Base-by-base conservation (phyloP, 2,888 invertebrate genomes). In the Diarsia brunnea region DNA sequence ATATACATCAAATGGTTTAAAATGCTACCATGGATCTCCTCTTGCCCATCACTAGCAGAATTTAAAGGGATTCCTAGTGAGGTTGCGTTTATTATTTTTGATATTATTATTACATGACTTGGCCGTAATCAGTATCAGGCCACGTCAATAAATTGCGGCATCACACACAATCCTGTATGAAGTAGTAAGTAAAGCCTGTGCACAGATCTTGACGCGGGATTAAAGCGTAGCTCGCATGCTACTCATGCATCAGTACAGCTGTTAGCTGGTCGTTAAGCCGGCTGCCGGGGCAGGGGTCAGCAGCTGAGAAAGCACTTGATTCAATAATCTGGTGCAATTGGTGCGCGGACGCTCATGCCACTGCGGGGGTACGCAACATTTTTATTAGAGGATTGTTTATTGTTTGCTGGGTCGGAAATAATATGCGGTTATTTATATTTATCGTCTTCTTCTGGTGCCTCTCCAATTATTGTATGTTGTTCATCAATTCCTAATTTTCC, bases 301-400 rank as follows among this genome's bases (percentile, higher is more conserved):
- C 95, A 95, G 96, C 95, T 95, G 90, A 93, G 94, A 95, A 94
- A 95, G 94, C 90, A 90, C 93, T 93, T 94, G 93, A 95, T 95
- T 95, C 93, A 92, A 94, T 95, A 95, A 95, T 95, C 94, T 94
- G 90, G 90, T 86, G 89, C 94, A 94, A 94, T 95, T 94, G 94
- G 87, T 90, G 89, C 91, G 90, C 90, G 88, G 87, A 85, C 78
- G 89, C 75, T 79, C 78, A 81, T 87, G 64, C 76, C 79, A 73
- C 43, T 21, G 69, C n/a, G 87, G 73, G 73, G 67, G 75, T 47
- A 8, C 27, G 0, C 82, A 93, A 94, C 93, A 89, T 89, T 93
- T 89, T 77, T 10, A 49, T 49, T 68, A 14, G 38, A 21, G n/a
- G 5, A 24, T 47, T 24, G 38, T 74, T 55, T 5, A 19, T 19